Conservation (phyloP, 30 jellyfish, hydroid and myxozoan genomes). For the Hydra vulgaris region DNA sequence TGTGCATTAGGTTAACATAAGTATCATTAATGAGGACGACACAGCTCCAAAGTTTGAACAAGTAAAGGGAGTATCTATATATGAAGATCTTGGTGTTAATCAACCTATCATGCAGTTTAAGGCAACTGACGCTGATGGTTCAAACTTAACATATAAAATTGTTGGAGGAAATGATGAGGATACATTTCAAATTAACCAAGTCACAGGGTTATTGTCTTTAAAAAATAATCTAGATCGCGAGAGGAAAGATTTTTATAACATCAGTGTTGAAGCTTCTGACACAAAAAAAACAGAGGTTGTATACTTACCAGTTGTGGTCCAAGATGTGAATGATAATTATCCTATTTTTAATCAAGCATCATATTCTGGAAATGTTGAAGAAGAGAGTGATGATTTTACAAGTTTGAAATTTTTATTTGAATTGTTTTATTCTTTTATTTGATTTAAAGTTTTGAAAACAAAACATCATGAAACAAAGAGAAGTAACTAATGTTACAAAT, state of each 20-base stretch:
- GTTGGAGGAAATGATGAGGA: conserved; percentile 26
- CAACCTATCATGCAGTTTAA: conserved; percentile 29
- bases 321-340: conserved; percentile 72
- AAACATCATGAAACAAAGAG: too few species aligned
- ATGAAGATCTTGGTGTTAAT: conserved; percentile 16
- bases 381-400: conserved; percentile 12
- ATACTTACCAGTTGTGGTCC: conserved; percentile 53
- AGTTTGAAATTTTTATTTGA: too few species aligned
- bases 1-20: conserved; percentile 14
- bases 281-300: conserved; percentile 16
- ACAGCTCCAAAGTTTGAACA: conserved; percentile 46
- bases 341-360: conserved; percentile 50
- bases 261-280: conserved; percentile 59
- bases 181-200: conserved; percentile 2
- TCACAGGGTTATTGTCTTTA: background rate
- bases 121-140: conserved; percentile 41
- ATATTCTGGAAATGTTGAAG: conserved; percentile 31
- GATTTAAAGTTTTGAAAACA: too few species aligned
- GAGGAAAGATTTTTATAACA: conserved; percentile 39
- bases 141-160: conserved; percentile 4
- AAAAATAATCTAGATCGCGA: conserved; percentile 60
- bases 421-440: too few species aligned
- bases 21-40: conserved; percentile 28
- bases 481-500: too few species aligned
- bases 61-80: conserved; percentile 7